Evolutionary conservation across 2,113 vertebrate genomes (phyloP).

Genomic region (Gallinago paraguaiae): DNA sequence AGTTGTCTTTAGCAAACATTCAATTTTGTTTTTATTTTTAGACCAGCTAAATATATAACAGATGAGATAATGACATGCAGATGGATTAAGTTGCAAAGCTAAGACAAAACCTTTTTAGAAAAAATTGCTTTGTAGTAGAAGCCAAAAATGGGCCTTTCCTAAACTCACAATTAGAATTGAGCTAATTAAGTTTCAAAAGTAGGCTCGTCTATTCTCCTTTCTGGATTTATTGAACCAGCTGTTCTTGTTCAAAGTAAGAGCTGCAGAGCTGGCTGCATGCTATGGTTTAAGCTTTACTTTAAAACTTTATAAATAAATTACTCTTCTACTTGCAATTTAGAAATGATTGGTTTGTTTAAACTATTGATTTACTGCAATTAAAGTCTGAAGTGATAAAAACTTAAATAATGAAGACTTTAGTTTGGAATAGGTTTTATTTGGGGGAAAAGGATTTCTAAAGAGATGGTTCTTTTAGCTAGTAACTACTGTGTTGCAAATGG

Average conservation of each 20-base stretch:
- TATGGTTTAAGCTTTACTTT: not conserved
- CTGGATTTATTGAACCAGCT: conserved; percentile 7
- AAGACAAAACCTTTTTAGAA: conserved; percentile 53
- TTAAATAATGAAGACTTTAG: not conserved
- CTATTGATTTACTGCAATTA: not conserved
- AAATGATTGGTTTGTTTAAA: not conserved
- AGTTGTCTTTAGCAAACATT: conserved; percentile 59
- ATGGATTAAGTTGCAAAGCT: conserved; percentile 60
- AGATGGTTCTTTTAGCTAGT: not conserved
- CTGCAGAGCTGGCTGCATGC: not conserved
- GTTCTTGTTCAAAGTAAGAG: not conserved
- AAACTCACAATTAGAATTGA: conserved; percentile 23
- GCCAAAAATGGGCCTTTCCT: conserved; percentile 42
- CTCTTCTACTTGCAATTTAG: not conserved
- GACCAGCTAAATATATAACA: conserved; percentile 55
- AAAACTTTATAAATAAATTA: not conserved
- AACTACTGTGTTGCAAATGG: not conserved
- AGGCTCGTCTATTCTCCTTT: not conserved
- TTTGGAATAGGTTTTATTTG: not conserved
- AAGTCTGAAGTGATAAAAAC: not conserved
- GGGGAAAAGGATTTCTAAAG: not conserved
- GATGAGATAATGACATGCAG: conserved; percentile 67
- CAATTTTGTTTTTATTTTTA: conserved; percentile 63
- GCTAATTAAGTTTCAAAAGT: conserved; percentile 39
- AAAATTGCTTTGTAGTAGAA: conserved; percentile 53